phyloP scores from a whole-genome alignment of 2,797 vertebrate species.

The Petrocephalus sullivani region DNA sequence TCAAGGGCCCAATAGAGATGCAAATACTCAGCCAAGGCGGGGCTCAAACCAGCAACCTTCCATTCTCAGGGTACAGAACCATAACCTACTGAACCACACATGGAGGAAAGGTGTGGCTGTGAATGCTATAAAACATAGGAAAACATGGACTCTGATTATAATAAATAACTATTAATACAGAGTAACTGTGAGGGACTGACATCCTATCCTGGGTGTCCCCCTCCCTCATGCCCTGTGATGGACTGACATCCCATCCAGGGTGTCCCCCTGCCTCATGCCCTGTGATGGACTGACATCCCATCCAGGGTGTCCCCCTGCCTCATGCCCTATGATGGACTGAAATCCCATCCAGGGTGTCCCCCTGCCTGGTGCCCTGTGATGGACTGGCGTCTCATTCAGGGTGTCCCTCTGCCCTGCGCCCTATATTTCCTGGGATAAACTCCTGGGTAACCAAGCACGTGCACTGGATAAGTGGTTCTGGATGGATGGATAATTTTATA shows the following conservation, averaged over 20 bases:
- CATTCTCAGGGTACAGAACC: background rate
- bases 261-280: background rate
- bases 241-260: background rate
- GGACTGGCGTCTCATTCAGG: no score
- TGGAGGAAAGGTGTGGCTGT: background rate
- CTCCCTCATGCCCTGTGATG: background rate
- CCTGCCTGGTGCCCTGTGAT: no score
- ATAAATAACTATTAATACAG: background rate
- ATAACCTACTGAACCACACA: background rate
- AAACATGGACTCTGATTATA: background rate
- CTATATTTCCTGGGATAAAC: background rate
- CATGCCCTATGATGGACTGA: no score
- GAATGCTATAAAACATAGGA: background rate
- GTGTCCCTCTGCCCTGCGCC: background rate
- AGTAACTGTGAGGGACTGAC: background rate
- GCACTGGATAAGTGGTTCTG: background rate
- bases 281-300: no score
- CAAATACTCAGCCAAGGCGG: background rate
- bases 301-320: no score
- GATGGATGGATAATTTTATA: background rate
- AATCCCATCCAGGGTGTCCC: no score
- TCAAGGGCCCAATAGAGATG: background rate
- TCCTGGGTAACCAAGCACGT: background rate
- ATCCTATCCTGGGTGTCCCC: background rate
- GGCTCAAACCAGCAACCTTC: background rate